phyloP scores from a whole-genome alignment of 2,113 vertebrate genomes.

The Mionectes macconnelli region DNA sequence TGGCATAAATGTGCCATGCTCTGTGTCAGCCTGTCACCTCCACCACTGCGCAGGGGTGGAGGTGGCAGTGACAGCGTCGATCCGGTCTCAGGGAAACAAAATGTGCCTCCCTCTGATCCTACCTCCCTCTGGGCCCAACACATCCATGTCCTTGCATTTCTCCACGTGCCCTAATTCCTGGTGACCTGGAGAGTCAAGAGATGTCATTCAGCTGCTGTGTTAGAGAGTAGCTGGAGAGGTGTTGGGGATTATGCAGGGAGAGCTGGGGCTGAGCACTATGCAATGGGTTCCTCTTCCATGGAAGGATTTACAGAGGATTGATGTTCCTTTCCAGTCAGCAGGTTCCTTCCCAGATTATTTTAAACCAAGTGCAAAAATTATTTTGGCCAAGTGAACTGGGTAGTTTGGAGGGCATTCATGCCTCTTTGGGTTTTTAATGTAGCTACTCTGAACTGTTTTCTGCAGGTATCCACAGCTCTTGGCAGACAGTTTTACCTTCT shows the following conservation, averaged over 20 bases:
- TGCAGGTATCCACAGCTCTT: rapidly evolving
- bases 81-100: not conserved
- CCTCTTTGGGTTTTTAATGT: not conserved
- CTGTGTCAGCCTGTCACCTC: not conserved
- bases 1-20: not conserved
- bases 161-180: rapidly evolving
- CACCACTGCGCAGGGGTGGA: not conserved
- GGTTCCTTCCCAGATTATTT: not conserved
- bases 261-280: rapidly evolving
- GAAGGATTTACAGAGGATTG: rapidly evolving
- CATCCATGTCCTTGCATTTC: rapidly evolving
- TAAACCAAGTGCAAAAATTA: not conserved
- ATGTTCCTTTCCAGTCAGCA: not conserved
- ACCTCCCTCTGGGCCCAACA: rapidly evolving
- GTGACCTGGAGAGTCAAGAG: not conserved
- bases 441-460: not conserved
- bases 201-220: not conserved
- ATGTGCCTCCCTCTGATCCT: rapidly evolving
- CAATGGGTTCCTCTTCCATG: rapidly evolving
- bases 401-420: not conserved
- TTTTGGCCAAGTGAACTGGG: not conserved
- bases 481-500: not conserved
- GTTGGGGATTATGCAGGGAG: not conserved
- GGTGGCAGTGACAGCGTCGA: not conserved
- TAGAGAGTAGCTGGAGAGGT: not conserved